Conservation (phyloP, 2,888 invertebrate genomes). For the Drosophila acutilabella region DNA sequence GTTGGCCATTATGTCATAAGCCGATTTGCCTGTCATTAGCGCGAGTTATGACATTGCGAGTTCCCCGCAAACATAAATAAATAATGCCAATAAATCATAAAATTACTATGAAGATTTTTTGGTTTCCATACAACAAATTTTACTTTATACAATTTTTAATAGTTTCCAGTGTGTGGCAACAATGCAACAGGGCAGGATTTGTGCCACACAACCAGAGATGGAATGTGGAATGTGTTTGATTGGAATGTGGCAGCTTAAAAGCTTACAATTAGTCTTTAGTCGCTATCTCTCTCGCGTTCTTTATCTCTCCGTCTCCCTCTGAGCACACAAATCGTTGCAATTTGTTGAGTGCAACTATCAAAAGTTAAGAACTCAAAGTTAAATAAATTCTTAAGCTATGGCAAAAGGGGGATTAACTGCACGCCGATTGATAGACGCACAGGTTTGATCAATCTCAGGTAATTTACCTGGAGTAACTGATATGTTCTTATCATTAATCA, state of each 20-base stretch:
- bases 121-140: conserved; percentile 1
- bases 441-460: not conserved
- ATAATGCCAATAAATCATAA: conserved; percentile 74
- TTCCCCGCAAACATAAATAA: conserved; percentile 49
- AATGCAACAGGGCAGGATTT: conserved; percentile 25
- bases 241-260: conserved; percentile 37
- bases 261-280: conserved; percentile 50
- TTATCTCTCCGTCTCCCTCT: not conserved
- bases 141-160: conserved; percentile 1
- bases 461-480: too few relatives aligned
- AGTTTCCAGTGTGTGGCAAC: conserved; percentile 26
- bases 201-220: not conserved
- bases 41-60: conserved; percentile 45
- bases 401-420: conserved; percentile 14
- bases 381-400: not conserved
- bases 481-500: too few relatives aligned
- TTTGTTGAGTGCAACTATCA: conserved; percentile 27
- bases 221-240: not conserved
- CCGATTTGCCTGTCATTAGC: conserved; percentile 75
- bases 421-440: conserved; percentile 6
- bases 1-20: conserved; percentile 72
- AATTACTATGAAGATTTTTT: conserved; percentile 55
- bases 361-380: conserved; percentile 10
- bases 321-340: conserved; percentile 39
- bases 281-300: too few relatives aligned